Conservation (phyloP, 2,113 vertebrate species). For the Polyodon spathula region DNA sequence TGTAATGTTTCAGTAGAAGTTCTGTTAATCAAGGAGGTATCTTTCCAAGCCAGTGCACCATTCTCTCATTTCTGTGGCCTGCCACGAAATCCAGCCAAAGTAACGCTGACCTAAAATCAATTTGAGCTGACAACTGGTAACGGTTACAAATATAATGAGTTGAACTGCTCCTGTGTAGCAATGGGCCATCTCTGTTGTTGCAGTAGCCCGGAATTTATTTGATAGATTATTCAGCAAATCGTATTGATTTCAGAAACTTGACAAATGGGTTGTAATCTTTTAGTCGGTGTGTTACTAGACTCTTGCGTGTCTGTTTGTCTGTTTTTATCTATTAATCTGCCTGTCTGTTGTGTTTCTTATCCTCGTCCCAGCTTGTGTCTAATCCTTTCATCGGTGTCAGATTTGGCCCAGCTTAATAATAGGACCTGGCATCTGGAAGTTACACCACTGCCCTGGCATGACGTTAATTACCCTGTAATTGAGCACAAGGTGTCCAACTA, state of each 20-base stretch:
- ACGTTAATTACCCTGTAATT: slow-evolving; percentile 1
- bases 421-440: not conserved
- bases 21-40: not conserved
- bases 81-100: not conserved
- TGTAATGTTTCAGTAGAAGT: not conserved
- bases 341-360: too few relatives aligned
- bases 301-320: not conserved
- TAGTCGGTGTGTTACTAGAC: slow-evolving; percentile 3
- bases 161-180: too few relatives aligned
- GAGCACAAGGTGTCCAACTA: slow-evolving; percentile 1
- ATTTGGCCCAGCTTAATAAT: not conserved
- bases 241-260: slow-evolving; percentile 1
- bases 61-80: too few relatives aligned
- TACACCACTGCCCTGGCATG: not conserved
- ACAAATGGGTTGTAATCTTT: not conserved
- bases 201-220: not conserved
- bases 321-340: slow-evolving; percentile 3
- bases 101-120: not conserved
- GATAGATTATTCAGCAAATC: not conserved
- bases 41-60: too few relatives aligned
- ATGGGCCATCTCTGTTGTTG: not conserved
- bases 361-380: too few relatives aligned
- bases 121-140: not conserved
- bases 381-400: not conserved
- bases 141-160: not conserved